A percentile compares a stretch with the other conserved stretches of the same genome.
phyloP scores from a whole-genome alignment of 2,888 invertebrate genomes.

The Ischnura elegans region DNA sequence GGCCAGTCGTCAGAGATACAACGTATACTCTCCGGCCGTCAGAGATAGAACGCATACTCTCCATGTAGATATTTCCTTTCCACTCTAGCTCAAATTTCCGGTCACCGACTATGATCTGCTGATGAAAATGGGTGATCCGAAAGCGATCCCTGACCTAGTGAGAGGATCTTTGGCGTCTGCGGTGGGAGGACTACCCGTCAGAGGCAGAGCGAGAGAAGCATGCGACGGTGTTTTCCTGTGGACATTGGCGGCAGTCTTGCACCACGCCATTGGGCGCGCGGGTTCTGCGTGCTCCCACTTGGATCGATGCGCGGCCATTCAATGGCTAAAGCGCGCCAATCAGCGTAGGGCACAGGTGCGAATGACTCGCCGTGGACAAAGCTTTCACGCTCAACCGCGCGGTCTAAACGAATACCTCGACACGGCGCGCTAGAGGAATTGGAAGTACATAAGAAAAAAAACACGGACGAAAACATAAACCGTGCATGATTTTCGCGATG shows the following conservation, averaged over 20 bases:
- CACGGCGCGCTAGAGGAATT: background rate
- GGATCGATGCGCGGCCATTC: conserved; percentile 41
- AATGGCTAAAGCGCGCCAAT: conserved; percentile 43
- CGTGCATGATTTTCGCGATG: background rate
- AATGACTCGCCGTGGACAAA: conserved; percentile 39
- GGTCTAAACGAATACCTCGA: background rate
- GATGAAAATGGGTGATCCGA: too few relatives aligned
- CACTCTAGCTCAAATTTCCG: too few relatives aligned
- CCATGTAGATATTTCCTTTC: too few relatives aligned
- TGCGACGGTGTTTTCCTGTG: background rate
- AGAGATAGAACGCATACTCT: too few relatives aligned
- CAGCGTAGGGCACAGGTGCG: background rate
- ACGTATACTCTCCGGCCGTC: too few relatives aligned
- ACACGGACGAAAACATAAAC: background rate
- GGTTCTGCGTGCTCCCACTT: conserved; percentile 25
- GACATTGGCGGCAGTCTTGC: background rate
- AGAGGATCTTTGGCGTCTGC: background rate
- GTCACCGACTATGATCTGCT: too few relatives aligned
- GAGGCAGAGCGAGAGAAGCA: background rate
- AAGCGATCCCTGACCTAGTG: conserved; percentile 39
- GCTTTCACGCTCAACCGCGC: conserved; percentile 6
- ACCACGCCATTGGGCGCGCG: conserved; percentile 31
- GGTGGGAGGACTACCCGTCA: background rate
- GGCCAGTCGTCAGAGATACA: too few relatives aligned
- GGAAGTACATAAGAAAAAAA: background rate